Evolutionary conservation across 2,888 invertebrate genomes (phyloP).

Genomic region (Hyalella azteca): DNA sequence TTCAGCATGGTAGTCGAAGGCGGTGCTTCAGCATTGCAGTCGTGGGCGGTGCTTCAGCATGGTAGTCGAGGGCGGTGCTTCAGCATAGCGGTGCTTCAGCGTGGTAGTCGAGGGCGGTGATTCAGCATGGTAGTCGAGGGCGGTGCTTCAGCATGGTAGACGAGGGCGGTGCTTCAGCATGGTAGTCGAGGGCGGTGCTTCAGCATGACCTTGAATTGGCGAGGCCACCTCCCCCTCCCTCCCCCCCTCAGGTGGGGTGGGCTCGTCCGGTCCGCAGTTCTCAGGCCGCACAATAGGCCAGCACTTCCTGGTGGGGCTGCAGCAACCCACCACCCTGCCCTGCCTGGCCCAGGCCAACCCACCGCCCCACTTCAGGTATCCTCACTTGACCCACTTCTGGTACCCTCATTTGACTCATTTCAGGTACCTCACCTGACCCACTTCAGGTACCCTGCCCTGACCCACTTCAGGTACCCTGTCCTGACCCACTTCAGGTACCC

Average conservation of each 20-base stretch:
- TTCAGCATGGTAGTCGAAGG: too few species aligned
- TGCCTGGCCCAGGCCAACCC: conserved; percentile 59
- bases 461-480: neutral
- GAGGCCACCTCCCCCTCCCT: too few species aligned
- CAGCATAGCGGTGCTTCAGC: too few species aligned
- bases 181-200: too few species aligned
- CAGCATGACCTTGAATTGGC: too few species aligned
- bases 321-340: conserved; percentile 44
- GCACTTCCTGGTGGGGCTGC: neutral
- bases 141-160: too few species aligned
- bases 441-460: neutral
- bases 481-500: neutral
- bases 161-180: too few species aligned
- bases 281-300: neutral
- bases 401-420: neutral
- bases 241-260: neutral
- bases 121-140: too few species aligned
- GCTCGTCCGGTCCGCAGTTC: conserved; percentile 14
- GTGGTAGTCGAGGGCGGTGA: too few species aligned
- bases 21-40: too few species aligned
- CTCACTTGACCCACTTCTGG: neutral
- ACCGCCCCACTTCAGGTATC: conserved; percentile 59
- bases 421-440: neutral
- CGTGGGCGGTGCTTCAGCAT: too few species aligned
- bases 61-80: too few species aligned